Evolutionary conservation across 2,113 vertebrate species (phyloP), one percentile per base, ranked within the genome.

Genomic region (Isichthys henryi): DNA sequence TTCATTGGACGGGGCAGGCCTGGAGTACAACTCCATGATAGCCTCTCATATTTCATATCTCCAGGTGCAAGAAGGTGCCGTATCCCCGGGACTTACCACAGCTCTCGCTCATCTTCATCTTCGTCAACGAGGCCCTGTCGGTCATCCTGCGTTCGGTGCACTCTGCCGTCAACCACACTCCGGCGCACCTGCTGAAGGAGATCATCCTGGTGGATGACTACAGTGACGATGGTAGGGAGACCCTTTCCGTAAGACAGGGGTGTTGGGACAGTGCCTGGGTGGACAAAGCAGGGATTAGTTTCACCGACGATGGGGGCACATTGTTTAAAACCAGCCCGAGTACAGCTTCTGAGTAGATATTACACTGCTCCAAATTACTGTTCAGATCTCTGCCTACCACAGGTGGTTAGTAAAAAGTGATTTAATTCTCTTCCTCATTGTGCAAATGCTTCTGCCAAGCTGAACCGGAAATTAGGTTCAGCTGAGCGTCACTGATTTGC

Each of bases 101-200:
- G 95, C 97, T 99, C 92, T 98, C 98, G 92, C 97, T 99, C 91
- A 98, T 99, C 90, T 99, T 99, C 91, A 99, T 99, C 96, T 99
- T 99, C 0, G 98, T 99, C 92, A 98, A 99, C 0, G 98, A 99
- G 95, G 98, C 98, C 0, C 94, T 99, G 93, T 99, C 98, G 0
- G 98, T 99, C 91, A 99, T 99, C 94, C 96, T 99, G 92, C 97
- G 98, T 31, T 99, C 98, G 0, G 97, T 99, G 84, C 98, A 99
- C 95, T 98, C 98, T 0, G 98, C 98, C 0, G 97, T 99, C 92
- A 99, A 99, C 91, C 98, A 99, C 92, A 99, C 98, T 0, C 98
- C 98, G 0, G 97, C 97, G 0, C 97, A 97, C 93, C 93, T 99
- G 88, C 96, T 99, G 87, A 99, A 99, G 93, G 98, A 99, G 91